These are phyloP conservation scores for Toxostoma redivivum DNA, from an alignment of 2,113 vertebrate genomes.

Conservation along the genomic window DNA sequence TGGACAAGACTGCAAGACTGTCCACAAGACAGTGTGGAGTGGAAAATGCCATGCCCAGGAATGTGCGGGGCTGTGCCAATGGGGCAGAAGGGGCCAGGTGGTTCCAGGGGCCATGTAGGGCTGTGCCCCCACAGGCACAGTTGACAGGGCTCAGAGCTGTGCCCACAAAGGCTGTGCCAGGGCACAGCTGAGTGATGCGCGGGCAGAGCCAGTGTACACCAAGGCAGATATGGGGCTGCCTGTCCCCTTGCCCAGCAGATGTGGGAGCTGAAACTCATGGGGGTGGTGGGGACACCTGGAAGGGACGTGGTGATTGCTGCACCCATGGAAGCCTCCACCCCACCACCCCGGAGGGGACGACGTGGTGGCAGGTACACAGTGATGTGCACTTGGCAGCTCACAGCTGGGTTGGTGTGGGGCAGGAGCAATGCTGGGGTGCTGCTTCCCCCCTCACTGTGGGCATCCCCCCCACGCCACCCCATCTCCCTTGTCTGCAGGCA, in stretches of 20 bases:
- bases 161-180: not conserved
- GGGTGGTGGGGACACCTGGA: not conserved
- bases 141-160: not conserved
- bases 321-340: not conserved
- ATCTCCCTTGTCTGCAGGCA: constrained; percentile 68
- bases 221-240: not conserved
- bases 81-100: not conserved
- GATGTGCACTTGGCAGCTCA: fast-evolving
- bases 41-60: not conserved
- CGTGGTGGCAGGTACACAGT: fast-evolving
- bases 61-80: not conserved
- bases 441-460: fast-evolving
- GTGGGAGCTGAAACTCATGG: not conserved
- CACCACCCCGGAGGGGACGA: not conserved
- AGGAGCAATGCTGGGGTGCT: not conserved
- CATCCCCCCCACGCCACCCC: not conserved
- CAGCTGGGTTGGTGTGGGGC: not conserved
- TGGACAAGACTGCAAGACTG: not conserved
- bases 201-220: not conserved
- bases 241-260: not conserved
- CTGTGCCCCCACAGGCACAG: not conserved
- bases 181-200: fast-evolving
- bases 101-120: not conserved
- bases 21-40: fast-evolving
- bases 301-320: not conserved